phyloP scores from a whole-genome alignment of 2,888 invertebrate species.

The Micropterix aruncella region DNA sequence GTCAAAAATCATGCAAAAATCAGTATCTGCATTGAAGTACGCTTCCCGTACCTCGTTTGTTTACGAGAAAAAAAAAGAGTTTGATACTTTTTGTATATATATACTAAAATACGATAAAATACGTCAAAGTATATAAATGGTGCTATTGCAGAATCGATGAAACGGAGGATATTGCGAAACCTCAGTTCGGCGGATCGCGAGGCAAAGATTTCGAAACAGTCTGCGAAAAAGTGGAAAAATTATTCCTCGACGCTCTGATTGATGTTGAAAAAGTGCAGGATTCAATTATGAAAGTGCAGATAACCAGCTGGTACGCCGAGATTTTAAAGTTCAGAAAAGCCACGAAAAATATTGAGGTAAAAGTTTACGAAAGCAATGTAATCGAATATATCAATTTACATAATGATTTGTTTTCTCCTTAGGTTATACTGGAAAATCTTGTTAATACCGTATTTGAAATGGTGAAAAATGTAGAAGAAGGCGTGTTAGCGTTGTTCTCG shows the following conservation, averaged over 20 bases:
- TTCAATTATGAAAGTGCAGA: constrained; percentile 64
- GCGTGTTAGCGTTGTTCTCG: constrained; percentile 60
- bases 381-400: constrained; percentile 29
- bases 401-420: constrained; percentile 24
- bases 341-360: constrained; percentile 49
- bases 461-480: constrained; percentile 68
- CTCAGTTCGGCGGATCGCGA: constrained; percentile 63
- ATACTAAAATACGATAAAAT: no score
- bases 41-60: no score
- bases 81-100: no score
- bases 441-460: constrained; percentile 65
- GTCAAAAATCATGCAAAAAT: no score
- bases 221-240: constrained; percentile 56
- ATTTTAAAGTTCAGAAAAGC: constrained; percentile 44
- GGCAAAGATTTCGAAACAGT: constrained; percentile 52
- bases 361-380: constrained; percentile 27
- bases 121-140: neutral
- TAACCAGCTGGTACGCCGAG: constrained; percentile 71
- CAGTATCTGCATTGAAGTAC: no score
- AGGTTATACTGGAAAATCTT: constrained; percentile 73
- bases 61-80: no score
- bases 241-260: constrained; percentile 50
- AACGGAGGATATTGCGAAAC: constrained; percentile 48
- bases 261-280: constrained; percentile 43
- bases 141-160: constrained; percentile 51